Evolutionary conservation across 2,113 vertebrate genomes (phyloP).

Genomic region (Xiphophorus hellerii): DNA sequence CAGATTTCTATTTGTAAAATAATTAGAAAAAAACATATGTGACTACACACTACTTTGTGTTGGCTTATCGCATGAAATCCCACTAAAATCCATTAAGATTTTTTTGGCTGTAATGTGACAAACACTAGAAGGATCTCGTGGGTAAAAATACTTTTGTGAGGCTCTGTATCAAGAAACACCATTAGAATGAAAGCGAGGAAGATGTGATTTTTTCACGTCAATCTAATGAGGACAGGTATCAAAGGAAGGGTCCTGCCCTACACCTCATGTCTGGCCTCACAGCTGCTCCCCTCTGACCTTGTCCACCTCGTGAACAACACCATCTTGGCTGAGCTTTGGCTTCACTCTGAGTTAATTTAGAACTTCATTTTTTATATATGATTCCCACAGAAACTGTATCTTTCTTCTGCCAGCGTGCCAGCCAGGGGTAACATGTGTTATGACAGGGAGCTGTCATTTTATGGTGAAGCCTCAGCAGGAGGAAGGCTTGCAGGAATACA

Average conservation of each 20-base stretch:
- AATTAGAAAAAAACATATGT: too few relatives aligned
- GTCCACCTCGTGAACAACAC: constrained; percentile 34
- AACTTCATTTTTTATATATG: constrained; percentile 21
- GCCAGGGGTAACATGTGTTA: constrained; percentile 65
- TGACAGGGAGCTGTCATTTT: constrained; percentile 53
- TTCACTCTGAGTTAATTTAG: constrained; percentile 22
- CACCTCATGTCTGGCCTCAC: constrained; percentile 33
- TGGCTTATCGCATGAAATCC: background rate
- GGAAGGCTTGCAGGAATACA: constrained; percentile 58
- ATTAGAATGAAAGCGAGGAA: constrained; percentile 20
- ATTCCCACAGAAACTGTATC: constrained; percentile 13
- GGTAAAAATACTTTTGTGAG: background rate
- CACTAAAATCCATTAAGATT: background rate
- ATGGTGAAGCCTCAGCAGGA: constrained; percentile 34
- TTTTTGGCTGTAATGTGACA: background rate
- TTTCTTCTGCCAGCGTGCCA: constrained; percentile 52
- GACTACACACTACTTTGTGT: background rate
- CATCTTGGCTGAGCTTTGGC: constrained; percentile 26
- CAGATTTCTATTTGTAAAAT: too few relatives aligned
- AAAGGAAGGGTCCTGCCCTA: constrained; percentile 29
- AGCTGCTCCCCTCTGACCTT: constrained; percentile 54
- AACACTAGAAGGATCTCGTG: background rate
- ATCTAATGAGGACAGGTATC: constrained; percentile 52
- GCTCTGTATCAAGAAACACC: background rate
- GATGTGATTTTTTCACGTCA: constrained; percentile 39